A percentile compares a stretch with the other conserved stretches of the same genome.
phyloP scores from a whole-genome alignment of 2,888 invertebrate genomes.

The Bombyx huttoni region DNA sequence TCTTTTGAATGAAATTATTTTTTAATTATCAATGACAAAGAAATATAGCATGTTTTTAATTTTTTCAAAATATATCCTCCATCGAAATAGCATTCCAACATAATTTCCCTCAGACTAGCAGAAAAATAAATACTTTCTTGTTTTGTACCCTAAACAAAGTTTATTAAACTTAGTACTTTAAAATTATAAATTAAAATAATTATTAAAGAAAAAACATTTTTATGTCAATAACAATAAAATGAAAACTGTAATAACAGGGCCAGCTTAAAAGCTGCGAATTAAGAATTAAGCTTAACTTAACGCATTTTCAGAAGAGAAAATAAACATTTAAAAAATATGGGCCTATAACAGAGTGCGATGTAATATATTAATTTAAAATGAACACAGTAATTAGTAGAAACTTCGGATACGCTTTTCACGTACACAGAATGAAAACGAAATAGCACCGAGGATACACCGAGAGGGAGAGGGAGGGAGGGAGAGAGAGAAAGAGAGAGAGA shows the following conservation, averaged over 20 bases:
- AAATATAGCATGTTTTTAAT: constrained; percentile 5
- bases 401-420: background rate
- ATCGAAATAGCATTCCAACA: constrained; percentile 19
- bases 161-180: constrained; percentile 38
- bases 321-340: constrained; percentile 1
- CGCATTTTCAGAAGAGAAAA: background rate
- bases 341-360: background rate
- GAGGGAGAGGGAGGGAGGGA: no score
- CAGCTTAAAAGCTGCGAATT: constrained; percentile 8
- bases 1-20: constrained; percentile 23
- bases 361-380: constrained; percentile 7
- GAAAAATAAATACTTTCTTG: constrained; percentile 49
- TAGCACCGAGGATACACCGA: constrained; percentile 58
- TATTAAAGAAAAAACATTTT: constrained; percentile 30
- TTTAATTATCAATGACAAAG: constrained; percentile 1
- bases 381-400: constrained; percentile 8
- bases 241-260: constrained; percentile 18
- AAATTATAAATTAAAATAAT: constrained; percentile 33
- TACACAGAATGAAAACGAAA: constrained; percentile 18
- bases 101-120: constrained; percentile 41
- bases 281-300: constrained; percentile 3
- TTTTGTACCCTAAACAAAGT: constrained; percentile 49
- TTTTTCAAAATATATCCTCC: constrained; percentile 14
- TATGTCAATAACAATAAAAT: constrained; percentile 24
- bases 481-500: constrained; percentile 8